Base-by-base conservation (phyloP, 2,113 vertebrate species). In the Thryonomys swinderianus region DNA sequence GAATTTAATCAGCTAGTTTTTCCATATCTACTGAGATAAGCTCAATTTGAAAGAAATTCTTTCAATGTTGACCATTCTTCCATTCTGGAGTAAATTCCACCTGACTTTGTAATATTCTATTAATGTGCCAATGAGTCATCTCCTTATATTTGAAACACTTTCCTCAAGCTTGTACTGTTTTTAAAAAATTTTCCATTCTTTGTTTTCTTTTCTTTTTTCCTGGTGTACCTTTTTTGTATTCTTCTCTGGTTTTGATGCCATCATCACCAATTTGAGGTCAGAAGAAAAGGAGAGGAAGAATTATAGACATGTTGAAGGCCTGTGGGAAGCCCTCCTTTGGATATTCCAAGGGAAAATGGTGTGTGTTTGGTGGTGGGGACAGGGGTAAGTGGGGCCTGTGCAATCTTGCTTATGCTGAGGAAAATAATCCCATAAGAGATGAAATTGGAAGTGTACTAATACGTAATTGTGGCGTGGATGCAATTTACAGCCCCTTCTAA, bases 401-500 rank as follows among this genome's bases (percentile, higher is more conserved):
- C 62, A 7, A 32, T 69, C 34, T 59, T 64, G 3, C 9, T 13
- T 71, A 27, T 42, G 32, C 32, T 83, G n/a, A 25, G 34, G 32
- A 93, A 9, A 23, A 88, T 6, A 86, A 76, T 51, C 16, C 8
- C 32, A 7, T 6, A 42, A 71, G 42, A 85, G 27, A 81, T 59
- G 34, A 90, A 76, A 90, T 10, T 18, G 21, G 20, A 88, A 79
- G 40, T 90, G 32, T 23, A 42, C 85, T 34, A 64, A 80, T 92
- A 79, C 79, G 12, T 20, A 91, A 88, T 83, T 88, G 89, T 90
- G 64, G n/a, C 62, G 51, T n/a, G 57, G n/a, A 92, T 67, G 48
- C 32, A 95, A 92, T 94, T 79, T 53, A 82, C 82, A 94, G 23
- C 78, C 66, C 91, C 90, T 97, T 96, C 78, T 73, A 89, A 88